These are phyloP conservation scores for Alectura lathami DNA, from an alignment of 2,113 vertebrate species.

Conservation along the genomic window DNA sequence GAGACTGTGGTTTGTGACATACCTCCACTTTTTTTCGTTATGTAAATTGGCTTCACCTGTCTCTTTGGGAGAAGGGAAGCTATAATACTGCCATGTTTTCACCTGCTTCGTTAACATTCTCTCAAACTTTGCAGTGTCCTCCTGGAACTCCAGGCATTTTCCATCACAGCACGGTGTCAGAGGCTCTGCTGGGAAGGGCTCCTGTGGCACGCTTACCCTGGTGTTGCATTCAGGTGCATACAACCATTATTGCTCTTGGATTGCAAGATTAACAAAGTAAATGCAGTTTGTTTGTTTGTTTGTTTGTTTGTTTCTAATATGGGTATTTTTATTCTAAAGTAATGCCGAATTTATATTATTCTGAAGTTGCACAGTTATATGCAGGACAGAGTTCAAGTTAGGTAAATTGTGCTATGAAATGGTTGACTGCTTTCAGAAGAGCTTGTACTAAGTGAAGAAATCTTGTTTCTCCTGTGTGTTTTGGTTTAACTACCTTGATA, in stretches of 20 bases:
- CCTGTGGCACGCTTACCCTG: not conserved
- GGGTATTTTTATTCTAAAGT: not conserved
- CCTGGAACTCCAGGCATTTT: not conserved
- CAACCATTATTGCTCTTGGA: not conserved
- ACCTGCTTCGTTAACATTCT: not conserved
- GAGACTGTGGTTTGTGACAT: not conserved
- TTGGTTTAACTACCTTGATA: constrained; percentile 18
- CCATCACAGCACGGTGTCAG: not conserved
- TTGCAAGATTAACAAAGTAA: not conserved
- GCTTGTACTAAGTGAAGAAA: not conserved
- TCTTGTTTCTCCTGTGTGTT: not conserved
- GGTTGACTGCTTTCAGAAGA: constrained; percentile 12
- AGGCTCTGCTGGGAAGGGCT: not conserved
- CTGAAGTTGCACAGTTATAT: not conserved
- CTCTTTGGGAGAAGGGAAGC: not conserved
- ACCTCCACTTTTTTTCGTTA: not conserved
- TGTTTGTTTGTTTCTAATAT: not conserved
- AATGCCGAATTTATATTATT: not conserved
- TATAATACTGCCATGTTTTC: not conserved
- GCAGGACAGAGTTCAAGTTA: not conserved
- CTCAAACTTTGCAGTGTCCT: not conserved
- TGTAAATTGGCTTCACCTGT: not conserved
- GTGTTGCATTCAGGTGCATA: not conserved
- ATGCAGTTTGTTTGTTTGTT: not conserved
- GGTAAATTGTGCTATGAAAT: not conserved